Evolutionary conservation across 2,113 vertebrate species (phyloP).

Genomic region (Garra rufa): DNA sequence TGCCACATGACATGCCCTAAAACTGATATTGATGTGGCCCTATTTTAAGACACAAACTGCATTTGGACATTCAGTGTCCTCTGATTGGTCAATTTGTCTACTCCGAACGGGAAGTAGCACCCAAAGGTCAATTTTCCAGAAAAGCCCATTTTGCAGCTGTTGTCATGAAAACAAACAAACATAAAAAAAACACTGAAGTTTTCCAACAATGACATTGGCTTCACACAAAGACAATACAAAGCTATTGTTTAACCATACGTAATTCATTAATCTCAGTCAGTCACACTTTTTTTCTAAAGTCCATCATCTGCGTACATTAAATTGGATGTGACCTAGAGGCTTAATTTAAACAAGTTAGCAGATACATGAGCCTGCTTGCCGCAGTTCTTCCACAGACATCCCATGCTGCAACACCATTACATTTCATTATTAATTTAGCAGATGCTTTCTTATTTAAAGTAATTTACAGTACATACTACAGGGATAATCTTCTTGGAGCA

Average conservation of each 20-base stretch:
- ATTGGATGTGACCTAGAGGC: constrained; percentile 11
- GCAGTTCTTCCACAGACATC: background rate
- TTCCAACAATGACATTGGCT: background rate
- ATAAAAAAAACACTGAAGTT: background rate
- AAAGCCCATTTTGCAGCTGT: constrained; percentile 3
- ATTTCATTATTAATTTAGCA: constrained; percentile 15
- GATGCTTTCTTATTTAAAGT: constrained; percentile 21
- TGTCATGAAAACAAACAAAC: background rate
- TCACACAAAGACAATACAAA: background rate
- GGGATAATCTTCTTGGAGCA: constrained; percentile 6
- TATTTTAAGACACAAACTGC: constrained; percentile 11
- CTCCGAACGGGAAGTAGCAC: background rate
- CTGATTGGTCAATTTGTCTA: constrained; percentile 34
- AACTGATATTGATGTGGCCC: constrained; percentile 46
- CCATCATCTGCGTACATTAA: background rate
- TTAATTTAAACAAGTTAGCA: background rate
- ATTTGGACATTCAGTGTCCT: background rate
- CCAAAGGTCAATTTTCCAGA: constrained; percentile 23
- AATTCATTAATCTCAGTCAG: background rate
- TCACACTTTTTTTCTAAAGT: background rate
- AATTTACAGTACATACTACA: background rate
- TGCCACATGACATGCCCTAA: constrained; percentile 32
- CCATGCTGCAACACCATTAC: background rate
- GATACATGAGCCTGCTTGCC: background rate
- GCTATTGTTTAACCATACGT: background rate